Conservation (phyloP, 1,140 invertebrate genomes). For the Armadillidium nasatum region DNA sequence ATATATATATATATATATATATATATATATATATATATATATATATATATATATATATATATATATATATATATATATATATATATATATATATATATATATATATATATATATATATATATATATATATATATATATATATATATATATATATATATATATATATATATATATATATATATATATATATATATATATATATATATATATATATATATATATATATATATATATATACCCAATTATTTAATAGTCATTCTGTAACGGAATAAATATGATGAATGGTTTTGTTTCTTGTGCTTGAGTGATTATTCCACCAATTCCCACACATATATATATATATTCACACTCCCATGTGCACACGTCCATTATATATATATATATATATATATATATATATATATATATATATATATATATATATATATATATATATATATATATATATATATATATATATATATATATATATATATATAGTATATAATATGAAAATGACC, state of each 20-base stretch:
- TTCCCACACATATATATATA: no score
- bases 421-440: conserved; percentile 23
- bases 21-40: conserved; percentile 25
- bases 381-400: conserved; percentile 24
- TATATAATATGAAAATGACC: no score
- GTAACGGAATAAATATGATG: no score
- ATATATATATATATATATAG: conserved; percentile 3
- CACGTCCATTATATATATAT: not conserved
- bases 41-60: not conserved
- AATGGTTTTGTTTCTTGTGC: no score
- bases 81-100: conserved; percentile 26
- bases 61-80: conserved; percentile 18
- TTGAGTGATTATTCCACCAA: no score
- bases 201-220: conserved; percentile 20
- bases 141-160: conserved; percentile 23
- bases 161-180: conserved; percentile 26
- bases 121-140: conserved; percentile 21
- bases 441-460: conserved; percentile 21
- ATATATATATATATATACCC: not conserved
- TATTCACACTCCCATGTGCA: no score
- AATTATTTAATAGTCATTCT: no score
- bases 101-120: conserved; percentile 14
- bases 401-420: conserved; percentile 24
- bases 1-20: conserved; percentile 16
- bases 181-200: conserved; percentile 14